Evolutionary conservation across 2,888 invertebrate species (phyloP).

Genomic region (Adelphocoris suturalis): DNA sequence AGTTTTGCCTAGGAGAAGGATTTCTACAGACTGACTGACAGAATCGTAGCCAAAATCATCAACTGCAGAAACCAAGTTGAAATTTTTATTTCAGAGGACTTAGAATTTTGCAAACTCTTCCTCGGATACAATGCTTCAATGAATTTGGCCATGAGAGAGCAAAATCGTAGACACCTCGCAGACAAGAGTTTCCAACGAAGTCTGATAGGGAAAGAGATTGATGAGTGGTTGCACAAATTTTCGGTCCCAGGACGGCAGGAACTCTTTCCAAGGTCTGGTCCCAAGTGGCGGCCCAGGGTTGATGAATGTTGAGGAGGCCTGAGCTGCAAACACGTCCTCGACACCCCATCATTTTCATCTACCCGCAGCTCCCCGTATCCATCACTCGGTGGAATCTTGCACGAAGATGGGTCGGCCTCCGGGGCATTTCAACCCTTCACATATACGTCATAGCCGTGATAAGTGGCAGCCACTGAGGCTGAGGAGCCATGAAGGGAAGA

Average conservation of each 20-base stretch:
- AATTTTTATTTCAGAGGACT: too few species aligned
- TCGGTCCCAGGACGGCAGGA: background rate
- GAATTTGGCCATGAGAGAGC: too few species aligned
- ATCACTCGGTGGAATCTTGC: slow-evolving; percentile 43
- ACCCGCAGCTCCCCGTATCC: slow-evolving; percentile 44
- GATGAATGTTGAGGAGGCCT: slow-evolving; percentile 33
- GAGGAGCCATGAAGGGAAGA: background rate
- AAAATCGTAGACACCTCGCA: background rate
- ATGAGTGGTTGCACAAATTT: slow-evolving; percentile 13
- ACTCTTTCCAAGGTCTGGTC: slow-evolving; percentile 46
- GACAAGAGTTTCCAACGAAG: slow-evolving; percentile 17
- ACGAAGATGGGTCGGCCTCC: slow-evolving; percentile 28
- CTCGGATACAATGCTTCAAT: too few species aligned
- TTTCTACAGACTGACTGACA: too few species aligned
- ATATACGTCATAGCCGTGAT: slow-evolving; percentile 29
- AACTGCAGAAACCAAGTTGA: too few species aligned
- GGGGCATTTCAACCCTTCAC: slow-evolving; percentile 30
- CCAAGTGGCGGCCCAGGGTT: slow-evolving; percentile 25
- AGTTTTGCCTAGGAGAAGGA: too few species aligned
- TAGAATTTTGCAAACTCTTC: too few species aligned
- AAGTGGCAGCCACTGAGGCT: background rate
- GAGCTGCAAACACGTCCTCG: slow-evolving; percentile 28
- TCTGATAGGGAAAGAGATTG: slow-evolving; percentile 27
- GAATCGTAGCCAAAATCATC: too few species aligned
- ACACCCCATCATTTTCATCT: slow-evolving; percentile 55